Evolutionary conservation across 2,888 invertebrate genomes (phyloP), one percentile per base, ranked within the genome.

Genomic region (Oegoconia quadripuncta): DNA sequence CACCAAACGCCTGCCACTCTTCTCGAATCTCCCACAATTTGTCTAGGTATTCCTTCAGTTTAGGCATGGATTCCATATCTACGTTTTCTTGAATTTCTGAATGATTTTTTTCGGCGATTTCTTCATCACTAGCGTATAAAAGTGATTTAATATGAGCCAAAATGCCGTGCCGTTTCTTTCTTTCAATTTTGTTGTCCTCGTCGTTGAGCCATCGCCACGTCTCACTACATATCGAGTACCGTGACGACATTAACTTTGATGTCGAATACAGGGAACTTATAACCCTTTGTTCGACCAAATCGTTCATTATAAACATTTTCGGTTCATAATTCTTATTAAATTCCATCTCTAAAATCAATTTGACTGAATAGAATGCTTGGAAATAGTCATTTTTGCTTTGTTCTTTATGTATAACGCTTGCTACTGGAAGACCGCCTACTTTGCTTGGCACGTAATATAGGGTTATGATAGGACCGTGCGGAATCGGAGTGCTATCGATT

Each of bases 371-470:
- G 22, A 66, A 57, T 7, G 54, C 56, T 27, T 54, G 54, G 11
- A 45, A 52, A 35, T 52, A 63, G 20, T 44, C 55, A 1, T 41
- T 37, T 28, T 52, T 50, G 0, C 33, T 50, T 2, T 42, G 37
- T 5, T 51, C 52, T 1, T 46, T 42, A 34, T 64, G 59, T 20
- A 69, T 34, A 4, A 54, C 44, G 31, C 65, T 64, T 2, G 63
- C 64, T 14, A 70, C 34, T 1, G 64, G 66, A 16, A 71, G 25
- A 0, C 59, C 63, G 3, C 71, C 70, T 3, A 63, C 15, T 3
- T 48, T 49, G 12, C 48, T 62, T 2, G 62, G 56, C 3, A 61
- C 56, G 17, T 59, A 56, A 2, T 65, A 39, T 11, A 55, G 50
- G 1, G 66, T 63, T 1, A 46, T 46, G 1, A 50, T 46, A 1